Percentiles rank a stretch among this genome's conserved stretches.
phyloP scores from a whole-genome alignment of 2,797 vertebrate species.

The Sebastes hubbsi region DNA sequence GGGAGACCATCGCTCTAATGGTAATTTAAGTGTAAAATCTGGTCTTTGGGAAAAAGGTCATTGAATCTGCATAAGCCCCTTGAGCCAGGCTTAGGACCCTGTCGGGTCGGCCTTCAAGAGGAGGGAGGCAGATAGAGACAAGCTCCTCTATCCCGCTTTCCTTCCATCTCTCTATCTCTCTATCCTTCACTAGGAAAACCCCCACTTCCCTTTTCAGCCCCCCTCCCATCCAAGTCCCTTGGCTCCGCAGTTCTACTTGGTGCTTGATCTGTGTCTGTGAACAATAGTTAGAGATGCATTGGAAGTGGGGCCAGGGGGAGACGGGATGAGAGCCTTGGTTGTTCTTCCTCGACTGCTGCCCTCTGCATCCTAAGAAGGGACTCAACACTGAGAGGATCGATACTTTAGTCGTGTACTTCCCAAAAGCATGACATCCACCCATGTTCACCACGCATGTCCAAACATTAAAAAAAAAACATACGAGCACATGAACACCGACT shows the following conservation, averaged over 20 bases:
- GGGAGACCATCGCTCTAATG: constrained; percentile 88
- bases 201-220: constrained; percentile 22
- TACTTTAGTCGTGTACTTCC: constrained; percentile 78
- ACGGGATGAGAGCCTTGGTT: constrained; percentile 39
- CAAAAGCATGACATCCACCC: constrained; percentile 55
- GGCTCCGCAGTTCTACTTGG: constrained; percentile 57
- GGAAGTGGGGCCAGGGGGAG: constrained; percentile 37
- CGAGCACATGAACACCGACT: constrained; percentile 29
- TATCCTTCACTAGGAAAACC: constrained; percentile 2
- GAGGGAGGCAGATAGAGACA: constrained; percentile 57
- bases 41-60: constrained; percentile 96
- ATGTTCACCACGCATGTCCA: constrained; percentile 35
- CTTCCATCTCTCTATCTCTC: constrained; percentile 32
- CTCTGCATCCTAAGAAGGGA: constrained; percentile 89
- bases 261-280: constrained; percentile 85
- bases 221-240: constrained; percentile 38
- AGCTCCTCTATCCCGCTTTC: constrained; percentile 54
- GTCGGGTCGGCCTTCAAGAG: constrained; percentile 87
- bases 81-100: constrained; percentile 90
- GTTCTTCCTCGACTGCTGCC: constrained; percentile 56
- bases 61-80: constrained; percentile 94
- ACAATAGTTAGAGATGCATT: constrained; percentile 57
- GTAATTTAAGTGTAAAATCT: constrained; percentile 98
- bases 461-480: constrained; percentile 29
- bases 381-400: constrained; percentile 83